Base-by-base conservation (phyloP, 1,140 invertebrate species). In the Polypedilum vanderplanki region DNA sequence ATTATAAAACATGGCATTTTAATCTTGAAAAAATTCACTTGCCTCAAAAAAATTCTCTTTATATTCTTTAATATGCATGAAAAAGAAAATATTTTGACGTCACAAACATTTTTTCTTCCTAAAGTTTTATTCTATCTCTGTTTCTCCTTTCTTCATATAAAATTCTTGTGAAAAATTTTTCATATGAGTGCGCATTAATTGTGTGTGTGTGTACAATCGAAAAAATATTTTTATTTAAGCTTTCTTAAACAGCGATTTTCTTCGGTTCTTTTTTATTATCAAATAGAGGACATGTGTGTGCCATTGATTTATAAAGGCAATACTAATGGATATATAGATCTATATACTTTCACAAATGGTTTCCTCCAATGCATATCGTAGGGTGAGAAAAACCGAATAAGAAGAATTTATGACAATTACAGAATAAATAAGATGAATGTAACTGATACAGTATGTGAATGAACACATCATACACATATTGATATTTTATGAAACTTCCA, bases 351-450 rank as follows among this genome's bases (percentile, higher is more conserved):
- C 12, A 57, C 46, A 57, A 57, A 57, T 57, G 46, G 12, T 57
- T n/a, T 12, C 46, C 15, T 57, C 46, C 10, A 57, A 57, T n/a
- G 46, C 15, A 15, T 57, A 15, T 12, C 46, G n/a, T 57, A 57
- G 10, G 8, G 46, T n/a, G n/a, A 57, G 3, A 15, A 15, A 15
- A 57, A 57, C 1, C 15, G 41, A 46, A 46, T 10, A 46, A 46
- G 12, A 57, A 57, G 46, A 9, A 57, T 57, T 57, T 57, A n/a
- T 57, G 46, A 57, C 46, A 57, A n/a, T 57, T 57, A n/a, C 46
- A 57, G 46, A 15, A 57, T n/a, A 57, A n/a, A 8, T 15, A 57
- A 33, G 24, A 33, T 33, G 2, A 1, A 33, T 33, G 5, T 33
- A 33, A 33, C 24, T 33, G 24, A 33, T 33, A 33, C 24, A 33